Conservation (phyloP, 30 jellyfish, hydroid and myxozoan species). For the Aurelia sp. region DNA sequence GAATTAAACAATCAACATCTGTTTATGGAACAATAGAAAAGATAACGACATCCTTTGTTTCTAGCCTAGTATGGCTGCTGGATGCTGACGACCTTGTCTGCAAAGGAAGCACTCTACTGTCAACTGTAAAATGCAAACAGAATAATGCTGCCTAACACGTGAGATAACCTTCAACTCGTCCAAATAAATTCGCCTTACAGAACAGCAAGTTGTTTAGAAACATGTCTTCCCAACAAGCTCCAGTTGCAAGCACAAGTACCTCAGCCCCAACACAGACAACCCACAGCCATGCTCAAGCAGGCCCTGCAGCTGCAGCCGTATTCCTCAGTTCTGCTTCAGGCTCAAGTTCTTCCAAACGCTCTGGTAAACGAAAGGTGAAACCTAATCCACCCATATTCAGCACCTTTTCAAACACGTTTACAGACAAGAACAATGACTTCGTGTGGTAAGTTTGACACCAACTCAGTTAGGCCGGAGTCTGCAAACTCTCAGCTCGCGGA, state of each 20-base stretch:
- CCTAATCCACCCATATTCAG: slow-evolving; percentile 84
- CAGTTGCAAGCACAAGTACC: slow-evolving; percentile 15
- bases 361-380: slow-evolving; percentile 72
- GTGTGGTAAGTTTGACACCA: slow-evolving; percentile 82
- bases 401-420: slow-evolving; percentile 72
- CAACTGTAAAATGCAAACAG: too few species aligned
- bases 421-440: slow-evolving; percentile 92
- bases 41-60: too few species aligned
- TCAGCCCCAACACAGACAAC: slow-evolving; percentile 12
- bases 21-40: too few species aligned
- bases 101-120: too few species aligned
- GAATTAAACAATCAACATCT: too few species aligned
- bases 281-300: slow-evolving; percentile 44
- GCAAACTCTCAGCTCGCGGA: too few species aligned
- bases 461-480: too few species aligned
- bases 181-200: too few species aligned
- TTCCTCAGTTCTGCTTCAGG: slow-evolving; percentile 34
- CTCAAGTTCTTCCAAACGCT: slow-evolving; percentile 42
- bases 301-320: slow-evolving; percentile 60
- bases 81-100: too few species aligned
- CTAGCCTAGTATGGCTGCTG: too few species aligned
- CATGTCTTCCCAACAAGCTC: slow-evolving; percentile 30
- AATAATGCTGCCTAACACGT: too few species aligned
- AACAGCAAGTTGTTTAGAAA: background rate
- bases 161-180: too few species aligned